Evolutionary conservation across 2,888 invertebrate genomes (phyloP).

Genomic region (Mythimna albipuncta): DNA sequence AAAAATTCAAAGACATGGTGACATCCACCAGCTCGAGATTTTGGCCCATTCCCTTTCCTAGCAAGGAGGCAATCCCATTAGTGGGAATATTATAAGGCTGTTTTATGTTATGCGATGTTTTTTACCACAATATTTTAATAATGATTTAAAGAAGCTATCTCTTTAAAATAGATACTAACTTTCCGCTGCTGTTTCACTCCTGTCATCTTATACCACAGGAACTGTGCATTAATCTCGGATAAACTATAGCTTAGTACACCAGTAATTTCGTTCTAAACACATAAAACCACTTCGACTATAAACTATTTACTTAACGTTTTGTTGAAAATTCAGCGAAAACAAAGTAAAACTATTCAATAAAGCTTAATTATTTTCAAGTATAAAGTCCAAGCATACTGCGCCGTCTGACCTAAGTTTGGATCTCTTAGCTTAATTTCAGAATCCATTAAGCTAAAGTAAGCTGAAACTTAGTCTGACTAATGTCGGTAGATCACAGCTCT

Average conservation of each 20-base stretch:
- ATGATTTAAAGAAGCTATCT: too few species aligned
- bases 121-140: too few species aligned
- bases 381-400: background rate
- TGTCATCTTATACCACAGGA: background rate
- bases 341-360: background rate
- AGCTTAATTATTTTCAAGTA: background rate
- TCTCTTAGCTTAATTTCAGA: slow-evolving; percentile 11
- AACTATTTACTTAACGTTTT: background rate
- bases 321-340: background rate
- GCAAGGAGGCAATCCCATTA: too few species aligned
- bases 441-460: slow-evolving; percentile 17
- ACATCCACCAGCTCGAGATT: too few species aligned
- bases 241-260: background rate
- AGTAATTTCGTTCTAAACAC: too few species aligned
- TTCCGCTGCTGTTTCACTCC: too few species aligned
- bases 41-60: too few species aligned
- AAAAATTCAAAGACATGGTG: too few species aligned
- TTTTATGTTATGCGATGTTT: too few species aligned
- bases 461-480: slow-evolving; percentile 13
- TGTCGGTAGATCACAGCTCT: slow-evolving; percentile 4
- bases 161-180: too few species aligned
- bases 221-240: background rate
- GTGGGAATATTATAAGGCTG: too few species aligned
- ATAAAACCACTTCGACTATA: background rate
- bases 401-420: background rate